phyloP scores from a whole-genome alignment of 2,113 vertebrate genomes.

The Gobio gobio region DNA sequence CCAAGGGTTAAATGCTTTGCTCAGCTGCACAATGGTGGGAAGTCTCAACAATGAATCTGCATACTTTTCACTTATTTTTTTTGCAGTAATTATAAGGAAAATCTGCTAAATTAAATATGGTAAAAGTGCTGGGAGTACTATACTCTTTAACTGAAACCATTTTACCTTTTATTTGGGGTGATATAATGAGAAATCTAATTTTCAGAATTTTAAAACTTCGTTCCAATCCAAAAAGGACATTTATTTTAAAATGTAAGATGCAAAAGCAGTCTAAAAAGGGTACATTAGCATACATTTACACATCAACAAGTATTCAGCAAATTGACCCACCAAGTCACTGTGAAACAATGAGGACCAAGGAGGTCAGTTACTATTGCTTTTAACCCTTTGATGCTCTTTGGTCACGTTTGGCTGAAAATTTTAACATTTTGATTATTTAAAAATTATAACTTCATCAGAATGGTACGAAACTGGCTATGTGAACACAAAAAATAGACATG shows the following conservation, averaged over 20 bases:
- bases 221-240: not conserved
- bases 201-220: not conserved
- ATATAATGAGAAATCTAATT: not conserved
- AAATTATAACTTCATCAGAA: too few relatives aligned
- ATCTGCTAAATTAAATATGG: slow-evolving; percentile 1
- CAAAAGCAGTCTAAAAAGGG: not conserved
- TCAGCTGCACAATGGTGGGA: not conserved
- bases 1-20: slow-evolving; percentile 18
- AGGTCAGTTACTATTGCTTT: not conserved
- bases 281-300: not conserved
- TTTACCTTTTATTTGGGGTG: not conserved
- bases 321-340: not conserved
- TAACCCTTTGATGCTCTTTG: too few relatives aligned
- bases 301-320: not conserved
- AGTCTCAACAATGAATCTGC: not conserved
- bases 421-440: too few relatives aligned
- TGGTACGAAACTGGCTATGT: too few relatives aligned
- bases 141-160: not conserved
- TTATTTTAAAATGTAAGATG: not conserved
- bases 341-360: not conserved
- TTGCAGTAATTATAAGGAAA: not conserved
- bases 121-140: not conserved
- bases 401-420: too few relatives aligned
- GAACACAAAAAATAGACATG: too few relatives aligned
- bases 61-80: not conserved